A percentile compares a stretch with the other conserved stretches of the same genome.
Conservation (phyloP, 2,113 vertebrate genomes). For the Neogale vison region DNA sequence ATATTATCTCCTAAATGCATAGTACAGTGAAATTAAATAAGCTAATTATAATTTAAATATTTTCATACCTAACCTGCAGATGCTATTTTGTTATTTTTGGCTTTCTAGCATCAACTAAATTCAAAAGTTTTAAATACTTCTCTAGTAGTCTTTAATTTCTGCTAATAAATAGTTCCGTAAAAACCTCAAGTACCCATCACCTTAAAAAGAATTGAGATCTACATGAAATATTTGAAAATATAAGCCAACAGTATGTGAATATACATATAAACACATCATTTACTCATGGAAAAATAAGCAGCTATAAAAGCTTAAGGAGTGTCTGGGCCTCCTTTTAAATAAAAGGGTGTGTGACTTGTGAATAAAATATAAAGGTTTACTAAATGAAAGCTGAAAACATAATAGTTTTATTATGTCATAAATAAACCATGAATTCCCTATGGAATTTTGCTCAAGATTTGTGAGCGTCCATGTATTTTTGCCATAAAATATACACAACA, state of each 20-base stretch:
- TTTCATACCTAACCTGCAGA: constrained; percentile 62
- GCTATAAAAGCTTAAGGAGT: constrained; percentile 73
- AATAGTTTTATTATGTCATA: constrained; percentile 82
- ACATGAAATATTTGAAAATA: constrained; percentile 75
- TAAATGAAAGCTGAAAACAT: constrained; percentile 81
- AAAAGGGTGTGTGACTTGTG: constrained; percentile 72
- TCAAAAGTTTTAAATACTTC: constrained; percentile 58
- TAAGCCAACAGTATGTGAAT: constrained; percentile 67
- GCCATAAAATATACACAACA: constrained; percentile 71
- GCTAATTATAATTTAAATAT: constrained; percentile 71
- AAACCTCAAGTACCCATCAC: constrained; percentile 66
- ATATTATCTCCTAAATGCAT: constrained; percentile 48
- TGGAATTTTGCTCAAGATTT: constrained; percentile 77
- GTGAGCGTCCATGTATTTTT: constrained; percentile 74
- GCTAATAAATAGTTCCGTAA: constrained; percentile 60
- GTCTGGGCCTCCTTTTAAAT: constrained; percentile 73
- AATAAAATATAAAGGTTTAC: constrained; percentile 81
- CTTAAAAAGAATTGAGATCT: constrained; percentile 73
- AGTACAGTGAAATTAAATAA: constrained; percentile 66
- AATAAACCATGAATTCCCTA: constrained; percentile 67
- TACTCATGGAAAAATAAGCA: constrained; percentile 81
- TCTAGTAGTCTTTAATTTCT: constrained; percentile 73
- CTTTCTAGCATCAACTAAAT: constrained; percentile 46
- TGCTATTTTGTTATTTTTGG: constrained; percentile 74
- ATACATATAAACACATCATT: constrained; percentile 78